Conservation (phyloP, 2,888 invertebrate species). For the Eumerus sabulonum region DNA sequence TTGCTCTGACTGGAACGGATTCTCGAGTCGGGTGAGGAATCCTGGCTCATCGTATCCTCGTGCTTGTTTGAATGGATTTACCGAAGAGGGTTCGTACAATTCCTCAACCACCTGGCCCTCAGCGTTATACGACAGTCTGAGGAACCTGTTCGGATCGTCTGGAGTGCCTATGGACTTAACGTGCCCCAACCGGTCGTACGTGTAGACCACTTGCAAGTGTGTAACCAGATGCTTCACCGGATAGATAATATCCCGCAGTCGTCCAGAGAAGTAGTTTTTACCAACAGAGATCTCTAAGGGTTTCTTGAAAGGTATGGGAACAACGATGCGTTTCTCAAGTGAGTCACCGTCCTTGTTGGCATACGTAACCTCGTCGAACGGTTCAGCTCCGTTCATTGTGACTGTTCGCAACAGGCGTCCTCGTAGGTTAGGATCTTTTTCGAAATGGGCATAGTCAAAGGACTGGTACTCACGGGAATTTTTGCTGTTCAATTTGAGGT, state of each 20-base stretch:
- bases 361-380: conserved; percentile 20
- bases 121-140: conserved; percentile 25
- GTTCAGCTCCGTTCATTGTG: conserved; percentile 34
- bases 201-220: conserved; percentile 23
- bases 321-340: conserved; percentile 13
- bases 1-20: conserved; percentile 52
- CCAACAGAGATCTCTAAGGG: conserved; percentile 14
- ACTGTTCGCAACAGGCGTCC: conserved; percentile 25
- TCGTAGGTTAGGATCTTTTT: conserved; percentile 33
- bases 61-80: conserved; percentile 3
- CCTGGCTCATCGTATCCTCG: conserved; percentile 58
- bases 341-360: conserved; percentile 4
- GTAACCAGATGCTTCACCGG: conserved; percentile 6
- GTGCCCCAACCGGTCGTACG: conserved; percentile 27
- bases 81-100: conserved; percentile 1
- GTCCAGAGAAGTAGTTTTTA: conserved; percentile 15
- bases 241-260: conserved; percentile 12
- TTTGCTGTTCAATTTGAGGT: background rate
- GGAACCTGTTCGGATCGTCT: conserved; percentile 12
- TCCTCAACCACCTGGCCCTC: conserved; percentile 26
- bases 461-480: conserved; percentile 21
- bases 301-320: conserved; percentile 1
- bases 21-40: conserved; percentile 50
- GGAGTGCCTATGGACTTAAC: conserved; percentile 27
- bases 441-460: conserved; percentile 26